Percentiles rank a stretch among this genome's conserved stretches.
Conservation (phyloP, 1,140 invertebrate genomes). For the Halictus rubicundus region DNA sequence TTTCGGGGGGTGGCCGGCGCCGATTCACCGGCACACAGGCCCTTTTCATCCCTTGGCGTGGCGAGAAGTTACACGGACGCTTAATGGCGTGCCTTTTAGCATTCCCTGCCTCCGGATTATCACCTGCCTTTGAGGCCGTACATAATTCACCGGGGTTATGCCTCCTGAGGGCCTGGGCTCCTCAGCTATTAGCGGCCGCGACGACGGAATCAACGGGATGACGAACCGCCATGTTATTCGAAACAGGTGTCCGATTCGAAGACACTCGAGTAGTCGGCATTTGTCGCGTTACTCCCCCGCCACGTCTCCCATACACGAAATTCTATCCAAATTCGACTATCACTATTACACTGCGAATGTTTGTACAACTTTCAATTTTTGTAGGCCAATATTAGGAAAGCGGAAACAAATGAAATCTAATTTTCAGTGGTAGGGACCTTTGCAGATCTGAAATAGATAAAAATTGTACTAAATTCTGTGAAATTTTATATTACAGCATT, state of each 20-base stretch:
- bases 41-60: slow-evolving; percentile 31
- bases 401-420: too few species aligned
- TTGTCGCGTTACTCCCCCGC: background rate
- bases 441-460: too few species aligned
- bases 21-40: slow-evolving; percentile 15
- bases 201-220: slow-evolving; percentile 4
- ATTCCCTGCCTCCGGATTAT: slow-evolving; percentile 47
- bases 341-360: too few species aligned
- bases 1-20: slow-evolving; percentile 14
- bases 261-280: background rate
- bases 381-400: too few species aligned
- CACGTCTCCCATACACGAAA: too few species aligned
- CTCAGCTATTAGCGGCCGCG: slow-evolving; percentile 12
- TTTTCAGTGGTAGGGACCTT: too few species aligned
- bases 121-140: slow-evolving; percentile 46
- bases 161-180: too few species aligned
- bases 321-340: too few species aligned
- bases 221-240: background rate
- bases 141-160: slow-evolving; percentile 28
- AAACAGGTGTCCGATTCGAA: too few species aligned
- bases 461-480: too few species aligned
- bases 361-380: too few species aligned
- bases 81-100: slow-evolving; percentile 51
- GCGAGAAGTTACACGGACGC: slow-evolving; percentile 46
- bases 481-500: too few species aligned